Evolutionary conservation across 2,888 invertebrate species (phyloP).

Genomic region (Papilio demoleus): DNA sequence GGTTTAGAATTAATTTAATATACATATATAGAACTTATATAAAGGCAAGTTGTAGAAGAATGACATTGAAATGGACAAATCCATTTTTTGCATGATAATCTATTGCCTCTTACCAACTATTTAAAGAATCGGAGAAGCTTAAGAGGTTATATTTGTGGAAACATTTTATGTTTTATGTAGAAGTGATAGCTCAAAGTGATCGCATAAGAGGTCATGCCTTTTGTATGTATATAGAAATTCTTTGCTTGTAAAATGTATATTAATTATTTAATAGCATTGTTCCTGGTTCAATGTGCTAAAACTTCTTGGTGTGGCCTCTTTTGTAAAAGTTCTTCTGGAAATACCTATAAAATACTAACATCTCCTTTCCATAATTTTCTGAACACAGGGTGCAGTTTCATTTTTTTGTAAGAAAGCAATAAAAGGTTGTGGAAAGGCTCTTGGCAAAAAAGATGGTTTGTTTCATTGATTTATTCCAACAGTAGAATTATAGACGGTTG

Average conservation of each 20-base stretch:
- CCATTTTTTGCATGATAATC: too few relatives aligned
- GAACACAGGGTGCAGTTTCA: slow-evolving; percentile 64
- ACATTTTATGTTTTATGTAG: not conserved
- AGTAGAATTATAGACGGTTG: slow-evolving; percentile 41
- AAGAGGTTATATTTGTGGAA: not conserved
- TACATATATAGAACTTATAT: too few relatives aligned
- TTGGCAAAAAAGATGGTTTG: slow-evolving; percentile 73
- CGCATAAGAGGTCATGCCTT: slow-evolving; percentile 53
- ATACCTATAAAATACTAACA: slow-evolving; percentile 12
- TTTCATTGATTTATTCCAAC: slow-evolving; percentile 53
- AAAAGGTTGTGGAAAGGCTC: slow-evolving; percentile 62
- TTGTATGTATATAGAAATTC: slow-evolving; percentile 1
- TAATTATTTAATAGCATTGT: slow-evolving; percentile 36
- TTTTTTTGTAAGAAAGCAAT: slow-evolving; percentile 61
- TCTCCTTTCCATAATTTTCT: slow-evolving; percentile 48
- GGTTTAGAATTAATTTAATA: too few relatives aligned
- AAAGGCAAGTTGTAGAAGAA: too few relatives aligned
- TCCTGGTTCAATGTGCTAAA: slow-evolving; percentile 45
- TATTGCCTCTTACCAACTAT: too few relatives aligned
- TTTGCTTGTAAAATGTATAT: slow-evolving; percentile 14
- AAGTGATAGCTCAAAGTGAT: slow-evolving; percentile 9
- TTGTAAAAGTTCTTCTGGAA: slow-evolving; percentile 46
- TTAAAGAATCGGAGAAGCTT: not conserved
- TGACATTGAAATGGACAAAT: too few relatives aligned
- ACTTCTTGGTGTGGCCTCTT: slow-evolving; percentile 51